Conservation (phyloP, 2,113 vertebrate species). For the Rhabdomys dilectus region DNA sequence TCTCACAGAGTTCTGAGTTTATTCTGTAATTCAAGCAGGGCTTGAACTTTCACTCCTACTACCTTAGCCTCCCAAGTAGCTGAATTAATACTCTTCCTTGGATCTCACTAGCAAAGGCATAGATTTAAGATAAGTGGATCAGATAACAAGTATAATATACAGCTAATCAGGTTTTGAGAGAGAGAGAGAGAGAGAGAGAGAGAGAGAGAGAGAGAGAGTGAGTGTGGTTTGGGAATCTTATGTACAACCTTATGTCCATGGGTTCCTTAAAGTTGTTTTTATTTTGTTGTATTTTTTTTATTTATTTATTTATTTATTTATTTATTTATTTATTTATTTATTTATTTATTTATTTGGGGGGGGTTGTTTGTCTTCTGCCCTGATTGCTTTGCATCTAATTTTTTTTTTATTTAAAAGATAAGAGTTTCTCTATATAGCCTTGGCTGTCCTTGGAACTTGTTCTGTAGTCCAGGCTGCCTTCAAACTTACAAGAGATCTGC, state of each 20-base stretch:
- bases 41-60: not conserved
- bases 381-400: not conserved
- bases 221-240: not conserved
- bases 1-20: not conserved
- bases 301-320: not conserved
- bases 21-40: not conserved
- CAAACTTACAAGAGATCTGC: not conserved
- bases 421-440: not conserved
- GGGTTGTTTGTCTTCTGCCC: not conserved
- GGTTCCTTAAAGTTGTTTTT: not conserved
- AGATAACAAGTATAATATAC: not conserved
- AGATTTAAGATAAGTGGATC: not conserved
- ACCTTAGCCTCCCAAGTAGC: not conserved
- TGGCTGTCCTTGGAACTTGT: not conserved
- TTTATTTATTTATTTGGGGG: not conserved
- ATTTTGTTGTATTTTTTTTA: not conserved
- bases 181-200: too few species aligned
- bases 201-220: too few species aligned
- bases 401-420: not conserved
- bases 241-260: not conserved
- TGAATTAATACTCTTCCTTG: not conserved
- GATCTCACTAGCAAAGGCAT: slow-evolving; percentile 2
- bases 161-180: not conserved
- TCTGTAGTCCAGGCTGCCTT: not conserved
- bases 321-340: not conserved